Evolutionary conservation across 2,113 vertebrate genomes (phyloP), one percentile per base, ranked within the genome.

Genomic region (Megaleporinus macrocephalus): DNA sequence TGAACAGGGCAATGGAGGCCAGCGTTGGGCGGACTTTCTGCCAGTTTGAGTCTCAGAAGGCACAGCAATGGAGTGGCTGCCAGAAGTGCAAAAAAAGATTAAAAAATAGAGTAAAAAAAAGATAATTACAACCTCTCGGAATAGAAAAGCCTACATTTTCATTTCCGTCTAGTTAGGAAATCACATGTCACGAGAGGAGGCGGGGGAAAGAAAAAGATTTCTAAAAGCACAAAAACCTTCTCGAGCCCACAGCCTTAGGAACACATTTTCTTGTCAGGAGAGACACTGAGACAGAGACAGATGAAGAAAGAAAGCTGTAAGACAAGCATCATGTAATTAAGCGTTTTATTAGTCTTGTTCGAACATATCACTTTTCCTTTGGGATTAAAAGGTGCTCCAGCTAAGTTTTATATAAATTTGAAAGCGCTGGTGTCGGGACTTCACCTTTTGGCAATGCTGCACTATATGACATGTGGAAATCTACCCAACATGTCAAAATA

Each of bases 71-170:
- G 41, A 69, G 33, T 5, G 47, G 14, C 70, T 49, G 16, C 15
- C 76, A 62, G 79, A 75, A 69, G 62, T 59, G 80, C 72, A 82
- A n/a, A n/a, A n/a, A n/a, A n/a, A n/a, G n/a, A n/a, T n/a, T 79
- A 66, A 55, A 79, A 73, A 30, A 15, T 44, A 78, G 63, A 55
- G 47, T 1, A 53, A 16, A 79, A 81, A 83, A 83, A 76, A 80
- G 53, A 85, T 85, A 79, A 84, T 87, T 84, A 73, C 29, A 51
- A 57, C 75, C 75, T 53, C 79, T 86, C 79, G 84, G 83, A 84
- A 84, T 82, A 86, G 84, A 86, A 84, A 86, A 78, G 76, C 73
- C 73, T 66, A 77, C 26, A 76, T 87, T 84, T 84, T 83, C 76
- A 65, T 80, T 85, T 79, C n/a, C 30, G 51, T 26, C 57, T 61